Base-by-base conservation (phyloP, 2,797 vertebrate species). In the Thaleichthys pacificus region DNA sequence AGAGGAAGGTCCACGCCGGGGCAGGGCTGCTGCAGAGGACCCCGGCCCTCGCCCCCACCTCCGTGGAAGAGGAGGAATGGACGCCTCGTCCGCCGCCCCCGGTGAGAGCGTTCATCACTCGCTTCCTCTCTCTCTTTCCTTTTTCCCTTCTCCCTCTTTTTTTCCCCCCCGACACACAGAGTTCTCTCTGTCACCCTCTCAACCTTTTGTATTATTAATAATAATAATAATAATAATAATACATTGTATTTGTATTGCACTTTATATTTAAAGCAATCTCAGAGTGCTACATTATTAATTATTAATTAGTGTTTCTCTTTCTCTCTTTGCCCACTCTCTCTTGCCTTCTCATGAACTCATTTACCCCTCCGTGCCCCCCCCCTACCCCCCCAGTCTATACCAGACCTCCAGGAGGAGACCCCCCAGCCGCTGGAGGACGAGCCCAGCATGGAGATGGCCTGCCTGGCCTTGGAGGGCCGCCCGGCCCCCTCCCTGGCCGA, bases 401-500 rank as follows among this genome's bases (percentile, higher is more conserved):
- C 8, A 38, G 35, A 38, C 35, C 35, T 38, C 35, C 35, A 38
- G 35, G 35, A 51, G 15, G 47, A 66, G 65, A 15, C 15, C 42
- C 61, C 70, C 0, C 57, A 64, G 62, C 14, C 76, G 11, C 81
- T 61, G 65, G 70, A 30, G 1, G 79, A 80, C 68, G 87, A 87
- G 54, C 4, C 80, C 9, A 69, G 72, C 68, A 82, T 89, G 2
- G 87, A 89, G 70, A 91, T 90, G 80, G 76, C 91, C 3, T 89
- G 82, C 28, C 80, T 92, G 83, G 64, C 89, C 64, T 70, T 94
- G 65, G 91, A 92, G 66, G 83, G 84, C 21, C 85, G 86, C 22
- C 87, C 87, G 0, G 91, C 93, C n/a, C 93, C 94, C 4, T 94
- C 93, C 38, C 86, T 96, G 75, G 93, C 93, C 0, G 95, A 95